Evolutionary conservation across 2,113 vertebrate species (phyloP).

Genomic region (Monopterus albus): DNA sequence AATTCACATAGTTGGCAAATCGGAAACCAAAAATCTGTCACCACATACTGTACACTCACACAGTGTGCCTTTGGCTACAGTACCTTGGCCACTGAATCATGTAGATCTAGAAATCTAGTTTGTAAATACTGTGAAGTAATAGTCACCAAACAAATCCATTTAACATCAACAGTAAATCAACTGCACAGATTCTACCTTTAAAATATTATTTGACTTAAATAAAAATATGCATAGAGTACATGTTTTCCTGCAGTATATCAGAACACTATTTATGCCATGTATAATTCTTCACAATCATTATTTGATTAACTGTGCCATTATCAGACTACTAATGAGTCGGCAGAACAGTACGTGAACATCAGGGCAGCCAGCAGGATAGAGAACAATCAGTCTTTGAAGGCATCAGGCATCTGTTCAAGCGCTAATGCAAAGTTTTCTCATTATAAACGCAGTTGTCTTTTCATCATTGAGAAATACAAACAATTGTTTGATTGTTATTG

Average conservation of each 20-base stretch:
- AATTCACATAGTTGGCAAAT: background rate
- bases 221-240: no score
- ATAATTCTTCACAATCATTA: constrained; percentile 13
- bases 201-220: background rate
- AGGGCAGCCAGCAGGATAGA: constrained; percentile 66
- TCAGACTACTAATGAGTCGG: constrained; percentile 57
- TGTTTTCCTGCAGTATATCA: background rate
- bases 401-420: constrained; percentile 69
- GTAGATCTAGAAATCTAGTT: background rate
- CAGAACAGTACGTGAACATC: constrained; percentile 52
- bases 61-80: background rate
- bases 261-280: background rate
- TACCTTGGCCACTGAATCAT: background rate
- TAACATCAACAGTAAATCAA: background rate
- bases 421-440: constrained; percentile 53
- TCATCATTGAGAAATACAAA: constrained; percentile 66
- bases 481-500: constrained; percentile 71
- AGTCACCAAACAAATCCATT: no score
- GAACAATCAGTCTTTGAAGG: constrained; percentile 67
- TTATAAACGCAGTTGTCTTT: constrained; percentile 47
- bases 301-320: constrained; percentile 56
- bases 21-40: background rate
- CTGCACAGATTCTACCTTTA: background rate
- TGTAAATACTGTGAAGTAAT: no score
- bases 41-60: no score